Percentiles rank a stretch among this genome's conserved stretches.
Conservation (phyloP, 1,140 invertebrate genomes). For the Thaumatotibia leucotreta region DNA sequence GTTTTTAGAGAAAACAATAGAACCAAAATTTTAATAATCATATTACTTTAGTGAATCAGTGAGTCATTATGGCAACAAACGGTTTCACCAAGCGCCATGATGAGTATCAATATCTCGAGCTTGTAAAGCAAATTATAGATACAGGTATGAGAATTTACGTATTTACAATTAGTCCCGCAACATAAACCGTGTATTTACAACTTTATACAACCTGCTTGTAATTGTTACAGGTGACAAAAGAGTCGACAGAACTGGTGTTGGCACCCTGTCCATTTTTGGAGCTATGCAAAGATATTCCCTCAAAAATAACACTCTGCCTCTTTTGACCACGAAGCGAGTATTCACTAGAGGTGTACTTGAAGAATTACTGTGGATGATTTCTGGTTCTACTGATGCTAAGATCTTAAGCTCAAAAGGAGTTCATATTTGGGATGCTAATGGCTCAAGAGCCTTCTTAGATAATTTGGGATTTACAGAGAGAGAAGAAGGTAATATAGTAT, state of each 20-base stretch:
- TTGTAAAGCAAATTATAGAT: conserved; percentile 63
- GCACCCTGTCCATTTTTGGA: conserved; percentile 94
- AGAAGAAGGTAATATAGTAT: conserved; percentile 87
- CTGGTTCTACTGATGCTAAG: conserved; percentile 95
- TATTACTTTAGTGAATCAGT: not conserved
- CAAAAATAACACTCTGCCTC: conserved; percentile 87
- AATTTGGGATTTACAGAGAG: conserved; percentile 90
- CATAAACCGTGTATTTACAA: too few relatives aligned
- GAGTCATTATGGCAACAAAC: conserved; percentile 18
- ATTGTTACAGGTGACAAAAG: conserved; percentile 79
- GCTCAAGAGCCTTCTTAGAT: conserved; percentile 93
- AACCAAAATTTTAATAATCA: too few relatives aligned
- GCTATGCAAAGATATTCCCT: conserved; percentile 93
- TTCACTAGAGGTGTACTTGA: conserved; percentile 96
- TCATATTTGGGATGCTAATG: conserved; percentile 99
- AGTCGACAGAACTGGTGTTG: conserved; percentile 92
- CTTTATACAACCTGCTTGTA: too few relatives aligned
- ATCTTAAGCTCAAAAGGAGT: conserved; percentile 89
- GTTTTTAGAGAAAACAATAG: too few relatives aligned
- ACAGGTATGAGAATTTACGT: conserved; percentile 37
- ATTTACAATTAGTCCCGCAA: too few relatives aligned
- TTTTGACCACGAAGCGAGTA: conserved; percentile 97
- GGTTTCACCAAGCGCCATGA: conserved; percentile 55
- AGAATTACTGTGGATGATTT: conserved; percentile 97
- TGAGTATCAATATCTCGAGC: conserved; percentile 81